A percentile compares a stretch with the other conserved stretches of the same genome.
These are phyloP conservation scores for Orthosia cruda DNA, from an alignment of 2,888 invertebrate species.

Conservation along the genomic window DNA sequence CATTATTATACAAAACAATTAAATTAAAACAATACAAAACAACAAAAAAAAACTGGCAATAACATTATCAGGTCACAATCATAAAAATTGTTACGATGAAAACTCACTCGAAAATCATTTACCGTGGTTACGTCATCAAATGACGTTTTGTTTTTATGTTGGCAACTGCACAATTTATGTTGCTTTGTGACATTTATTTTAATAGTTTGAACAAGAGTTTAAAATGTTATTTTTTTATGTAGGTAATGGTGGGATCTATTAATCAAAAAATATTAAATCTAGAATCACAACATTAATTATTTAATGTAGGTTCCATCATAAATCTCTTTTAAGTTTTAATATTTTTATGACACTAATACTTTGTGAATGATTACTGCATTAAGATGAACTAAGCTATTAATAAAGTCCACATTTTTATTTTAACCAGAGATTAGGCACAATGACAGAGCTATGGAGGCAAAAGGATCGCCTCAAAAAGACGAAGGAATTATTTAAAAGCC, in stretches of 20 bases:
- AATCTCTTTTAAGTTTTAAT: conserved; percentile 27
- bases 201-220: conserved; percentile 10
- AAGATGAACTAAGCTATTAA: background rate
- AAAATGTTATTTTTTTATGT: conserved; percentile 8
- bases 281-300: conserved; percentile 25
- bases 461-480: no score
- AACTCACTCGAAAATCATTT: conserved; percentile 37
- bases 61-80: conserved; percentile 19
- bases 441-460: no score
- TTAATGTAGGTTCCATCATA: conserved; percentile 13
- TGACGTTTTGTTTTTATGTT: conserved; percentile 34
- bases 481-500: background rate
- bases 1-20: conserved; percentile 37
- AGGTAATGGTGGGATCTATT: conserved; percentile 12
- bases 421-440: background rate
- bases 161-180: conserved; percentile 21
- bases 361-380: conserved; percentile 15
- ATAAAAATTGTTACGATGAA: conserved; percentile 33
- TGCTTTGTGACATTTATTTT: conserved; percentile 20
- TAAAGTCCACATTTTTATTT: background rate
- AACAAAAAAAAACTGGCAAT: conserved; percentile 22
- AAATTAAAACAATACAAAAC: conserved; percentile 43
- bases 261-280: conserved; percentile 34
- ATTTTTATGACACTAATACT: conserved; percentile 13
- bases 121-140: conserved; percentile 2